These are phyloP conservation scores for Nycticryphes semicollaris DNA, from an alignment of 2,113 vertebrate genomes.

Conservation along the genomic window DNA sequence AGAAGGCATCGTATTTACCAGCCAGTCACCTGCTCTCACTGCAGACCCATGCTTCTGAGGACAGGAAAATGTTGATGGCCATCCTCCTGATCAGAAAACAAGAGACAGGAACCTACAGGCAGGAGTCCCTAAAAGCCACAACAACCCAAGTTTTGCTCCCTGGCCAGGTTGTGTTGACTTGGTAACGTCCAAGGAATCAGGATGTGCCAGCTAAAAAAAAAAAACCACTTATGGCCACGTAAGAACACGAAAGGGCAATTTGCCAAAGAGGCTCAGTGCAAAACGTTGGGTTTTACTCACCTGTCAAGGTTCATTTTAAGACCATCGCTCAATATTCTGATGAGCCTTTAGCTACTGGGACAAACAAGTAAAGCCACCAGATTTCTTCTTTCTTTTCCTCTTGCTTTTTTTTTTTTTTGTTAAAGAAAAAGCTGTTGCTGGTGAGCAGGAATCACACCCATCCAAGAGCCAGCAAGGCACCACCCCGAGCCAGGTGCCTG, in stretches of 20 bases:
- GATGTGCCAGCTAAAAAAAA: not conserved
- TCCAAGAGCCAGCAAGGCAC: not conserved
- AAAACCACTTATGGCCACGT: too few relatives aligned
- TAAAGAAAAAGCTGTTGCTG: too few relatives aligned
- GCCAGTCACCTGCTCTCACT: not conserved
- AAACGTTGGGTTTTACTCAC: not conserved
- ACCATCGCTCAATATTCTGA: not conserved
- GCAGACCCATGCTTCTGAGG: not conserved
- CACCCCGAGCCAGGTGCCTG: not conserved
- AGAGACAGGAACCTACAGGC: not conserved
- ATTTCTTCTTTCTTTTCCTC: not conserved
- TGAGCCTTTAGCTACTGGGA: not conserved
- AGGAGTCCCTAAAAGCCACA: not conserved
- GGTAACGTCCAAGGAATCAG: not conserved
- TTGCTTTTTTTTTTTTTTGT: not conserved
- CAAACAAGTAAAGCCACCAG: not conserved
- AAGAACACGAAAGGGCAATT: not conserved
- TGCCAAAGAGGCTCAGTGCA: not conserved
- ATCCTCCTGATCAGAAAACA: not conserved
- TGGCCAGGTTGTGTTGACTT: not conserved
- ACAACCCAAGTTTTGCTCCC: accelerated
- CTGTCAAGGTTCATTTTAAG: not conserved
- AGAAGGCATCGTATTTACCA: not conserved
- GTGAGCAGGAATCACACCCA: not conserved
- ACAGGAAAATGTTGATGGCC: not conserved